Conservation (phyloP, 2,797 vertebrate genomes). For the Amblyopsis hoosieri region DNA sequence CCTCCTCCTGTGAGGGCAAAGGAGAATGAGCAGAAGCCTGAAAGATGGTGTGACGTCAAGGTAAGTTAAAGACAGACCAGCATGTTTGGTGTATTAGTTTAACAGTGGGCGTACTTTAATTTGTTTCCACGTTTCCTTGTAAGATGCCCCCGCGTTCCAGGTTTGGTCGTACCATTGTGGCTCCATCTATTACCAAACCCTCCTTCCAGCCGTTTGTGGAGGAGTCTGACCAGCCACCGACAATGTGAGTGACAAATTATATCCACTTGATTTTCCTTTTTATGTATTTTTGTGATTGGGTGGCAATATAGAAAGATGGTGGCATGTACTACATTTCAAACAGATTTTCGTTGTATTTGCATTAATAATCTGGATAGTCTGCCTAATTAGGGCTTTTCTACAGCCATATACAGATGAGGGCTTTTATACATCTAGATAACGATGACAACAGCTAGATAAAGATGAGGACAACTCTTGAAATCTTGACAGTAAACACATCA, state of each 20-base stretch:
- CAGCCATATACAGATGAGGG: too few species aligned
- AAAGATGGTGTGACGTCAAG: constrained; percentile 87
- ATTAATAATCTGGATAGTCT: too few species aligned
- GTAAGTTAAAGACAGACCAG: constrained; percentile 62
- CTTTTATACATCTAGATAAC: too few species aligned
- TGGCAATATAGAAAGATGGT: too few species aligned
- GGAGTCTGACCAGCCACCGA: constrained; percentile 84
- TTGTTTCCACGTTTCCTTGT: constrained; percentile 2
- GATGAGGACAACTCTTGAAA: too few species aligned
- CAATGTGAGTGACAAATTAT: constrained; percentile 82
- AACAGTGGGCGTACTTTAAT: background rate
- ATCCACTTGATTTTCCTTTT: background rate
- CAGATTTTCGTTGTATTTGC: too few species aligned
- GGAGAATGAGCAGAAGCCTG: constrained; percentile 86
- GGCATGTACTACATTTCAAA: too few species aligned
- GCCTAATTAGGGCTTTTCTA: too few species aligned
- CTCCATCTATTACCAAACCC: constrained; percentile 71
- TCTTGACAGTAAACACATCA: too few species aligned
- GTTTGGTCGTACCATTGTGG: constrained; percentile 65
- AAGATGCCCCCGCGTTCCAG: constrained; percentile 76
- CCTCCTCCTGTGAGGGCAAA: constrained; percentile 84
- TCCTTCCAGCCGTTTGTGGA: constrained; percentile 92
- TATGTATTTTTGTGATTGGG: too few species aligned
- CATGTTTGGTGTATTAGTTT: background rate
- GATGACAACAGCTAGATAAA: too few species aligned